Evolutionary conservation across 2,888 invertebrate genomes (phyloP).

Genomic region (Cenopis cana): DNA sequence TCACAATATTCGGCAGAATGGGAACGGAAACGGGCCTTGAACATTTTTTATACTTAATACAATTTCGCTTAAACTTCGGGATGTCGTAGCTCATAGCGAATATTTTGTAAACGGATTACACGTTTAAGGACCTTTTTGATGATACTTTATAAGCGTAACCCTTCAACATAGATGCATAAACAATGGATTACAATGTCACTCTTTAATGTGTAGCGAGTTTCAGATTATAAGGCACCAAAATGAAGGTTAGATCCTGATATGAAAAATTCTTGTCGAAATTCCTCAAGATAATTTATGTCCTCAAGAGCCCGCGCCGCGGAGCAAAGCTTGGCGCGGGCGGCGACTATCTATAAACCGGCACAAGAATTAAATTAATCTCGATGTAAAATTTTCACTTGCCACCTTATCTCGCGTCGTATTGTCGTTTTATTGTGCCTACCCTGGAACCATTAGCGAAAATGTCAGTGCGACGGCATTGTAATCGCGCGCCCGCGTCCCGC

Average conservation of each 20-base stretch:
- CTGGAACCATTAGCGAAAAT: constrained; percentile 85
- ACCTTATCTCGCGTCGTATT: constrained; percentile 83
- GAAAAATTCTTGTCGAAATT: constrained; percentile 43
- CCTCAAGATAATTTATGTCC: constrained; percentile 46
- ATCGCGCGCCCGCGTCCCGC: constrained; percentile 74
- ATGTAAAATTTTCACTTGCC: constrained; percentile 83
- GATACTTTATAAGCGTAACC: constrained; percentile 15
- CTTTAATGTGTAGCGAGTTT: constrained; percentile 7
- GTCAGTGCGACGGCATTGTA: constrained; percentile 83
- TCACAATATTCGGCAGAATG: constrained; percentile 60
- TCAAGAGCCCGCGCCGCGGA: constrained; percentile 36
- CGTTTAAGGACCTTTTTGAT: constrained; percentile 19
- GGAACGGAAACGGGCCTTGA: constrained; percentile 54
- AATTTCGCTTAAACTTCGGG: constrained; percentile 25
- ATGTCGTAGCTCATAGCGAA: not conserved
- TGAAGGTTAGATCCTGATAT: constrained; percentile 23
- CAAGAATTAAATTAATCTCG: constrained; percentile 80
- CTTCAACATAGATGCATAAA: constrained; percentile 7
- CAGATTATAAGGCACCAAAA: constrained; percentile 23
- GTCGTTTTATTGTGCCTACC: constrained; percentile 84
- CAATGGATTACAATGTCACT: not conserved
- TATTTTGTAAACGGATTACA: constrained; percentile 27
- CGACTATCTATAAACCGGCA: constrained; percentile 49
- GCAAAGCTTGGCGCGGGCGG: constrained; percentile 47
- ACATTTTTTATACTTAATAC: constrained; percentile 37